Evolutionary conservation across 2,797 vertebrate species (phyloP).

Genomic region (Coluber constrictor): DNA sequence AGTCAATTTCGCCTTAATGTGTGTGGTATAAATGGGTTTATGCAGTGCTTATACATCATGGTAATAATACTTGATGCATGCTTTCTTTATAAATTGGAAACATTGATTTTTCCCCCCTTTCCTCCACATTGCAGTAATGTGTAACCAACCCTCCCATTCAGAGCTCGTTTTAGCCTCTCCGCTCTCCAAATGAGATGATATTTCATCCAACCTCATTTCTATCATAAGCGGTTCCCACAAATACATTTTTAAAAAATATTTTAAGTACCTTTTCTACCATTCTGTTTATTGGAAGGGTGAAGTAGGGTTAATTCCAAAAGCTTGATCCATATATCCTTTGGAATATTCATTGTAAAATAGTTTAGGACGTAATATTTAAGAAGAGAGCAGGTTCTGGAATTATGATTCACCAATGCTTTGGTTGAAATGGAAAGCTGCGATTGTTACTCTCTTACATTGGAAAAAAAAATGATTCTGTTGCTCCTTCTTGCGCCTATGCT

Average conservation of each 20-base stretch:
- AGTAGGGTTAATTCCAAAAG: constrained; percentile 9
- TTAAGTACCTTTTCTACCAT: not conserved
- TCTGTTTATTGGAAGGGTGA: not conserved
- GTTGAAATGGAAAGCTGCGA: not conserved
- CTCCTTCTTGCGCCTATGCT: not conserved
- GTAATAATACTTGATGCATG: constrained; percentile 65
- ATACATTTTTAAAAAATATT: not conserved
- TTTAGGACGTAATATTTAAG: not conserved
- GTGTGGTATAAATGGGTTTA: constrained; percentile 60
- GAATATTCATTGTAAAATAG: not conserved
- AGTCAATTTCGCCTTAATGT: constrained; percentile 69
- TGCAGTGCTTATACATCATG: constrained; percentile 65
- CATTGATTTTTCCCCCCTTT: constrained; percentile 57
- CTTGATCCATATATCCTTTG: not conserved
- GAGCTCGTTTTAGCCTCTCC: constrained; percentile 28
- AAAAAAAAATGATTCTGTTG: not conserved
- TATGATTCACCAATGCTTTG: not conserved
- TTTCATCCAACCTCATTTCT: constrained; percentile 15
- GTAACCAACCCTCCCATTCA: constrained; percentile 24
- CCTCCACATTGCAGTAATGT: constrained; percentile 44
- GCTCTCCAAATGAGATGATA: constrained; percentile 30
- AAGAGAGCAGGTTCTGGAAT: not conserved
- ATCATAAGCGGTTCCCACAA: not conserved
- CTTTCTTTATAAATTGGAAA: constrained; percentile 67
- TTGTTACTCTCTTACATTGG: not conserved